Percentiles rank a stretch among this genome's conserved stretches.
These are phyloP conservation scores for Sitodiplosis mosellana DNA, from an alignment of 1,140 invertebrate species.

Conservation along the genomic window DNA sequence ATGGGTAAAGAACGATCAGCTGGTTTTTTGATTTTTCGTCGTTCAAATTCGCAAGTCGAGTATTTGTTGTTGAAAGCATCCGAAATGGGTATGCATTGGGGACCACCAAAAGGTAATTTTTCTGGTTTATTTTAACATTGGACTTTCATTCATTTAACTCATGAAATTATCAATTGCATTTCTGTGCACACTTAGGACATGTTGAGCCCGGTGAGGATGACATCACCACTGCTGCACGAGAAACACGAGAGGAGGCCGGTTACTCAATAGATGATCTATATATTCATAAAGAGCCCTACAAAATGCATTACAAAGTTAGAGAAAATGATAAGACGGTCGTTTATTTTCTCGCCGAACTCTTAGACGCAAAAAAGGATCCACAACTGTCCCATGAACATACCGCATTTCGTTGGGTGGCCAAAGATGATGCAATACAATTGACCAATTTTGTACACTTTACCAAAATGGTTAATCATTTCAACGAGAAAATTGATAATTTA, in stretches of 20 bases:
- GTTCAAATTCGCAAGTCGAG: slow-evolving; percentile 33
- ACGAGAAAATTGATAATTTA: slow-evolving; percentile 23
- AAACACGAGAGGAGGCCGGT: slow-evolving; percentile 77
- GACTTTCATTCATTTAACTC: too few relatives aligned
- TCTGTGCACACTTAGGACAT: slow-evolving; percentile 41
- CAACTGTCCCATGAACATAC: slow-evolving; percentile 66
- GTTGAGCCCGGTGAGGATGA: slow-evolving; percentile 71
- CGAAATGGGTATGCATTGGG: slow-evolving; percentile 54
- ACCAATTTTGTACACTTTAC: slow-evolving; percentile 50
- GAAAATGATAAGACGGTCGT: slow-evolving; percentile 59
- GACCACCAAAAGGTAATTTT: slow-evolving; percentile 51
- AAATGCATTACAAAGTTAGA: slow-evolving; percentile 47
- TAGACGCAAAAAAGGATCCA: slow-evolving; percentile 40
- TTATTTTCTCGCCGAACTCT: slow-evolving; percentile 72
- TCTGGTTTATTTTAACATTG: too few relatives aligned
- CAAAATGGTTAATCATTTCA: slow-evolving; percentile 40
- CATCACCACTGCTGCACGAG: slow-evolving; percentile 63
- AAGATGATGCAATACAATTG: slow-evolving; percentile 47
- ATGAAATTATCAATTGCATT: too few relatives aligned
- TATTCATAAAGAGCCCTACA: slow-evolving; percentile 37
- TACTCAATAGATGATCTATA: slow-evolving; percentile 30
- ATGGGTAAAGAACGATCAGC: slow-evolving; percentile 37
- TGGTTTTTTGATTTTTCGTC: slow-evolving; percentile 52
- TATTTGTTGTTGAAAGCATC: slow-evolving; percentile 55
- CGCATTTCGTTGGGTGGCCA: slow-evolving; percentile 52